Base-by-base conservation (phyloP, 2,797 vertebrate genomes). In the Ctenopoma kingsleyae region DNA sequence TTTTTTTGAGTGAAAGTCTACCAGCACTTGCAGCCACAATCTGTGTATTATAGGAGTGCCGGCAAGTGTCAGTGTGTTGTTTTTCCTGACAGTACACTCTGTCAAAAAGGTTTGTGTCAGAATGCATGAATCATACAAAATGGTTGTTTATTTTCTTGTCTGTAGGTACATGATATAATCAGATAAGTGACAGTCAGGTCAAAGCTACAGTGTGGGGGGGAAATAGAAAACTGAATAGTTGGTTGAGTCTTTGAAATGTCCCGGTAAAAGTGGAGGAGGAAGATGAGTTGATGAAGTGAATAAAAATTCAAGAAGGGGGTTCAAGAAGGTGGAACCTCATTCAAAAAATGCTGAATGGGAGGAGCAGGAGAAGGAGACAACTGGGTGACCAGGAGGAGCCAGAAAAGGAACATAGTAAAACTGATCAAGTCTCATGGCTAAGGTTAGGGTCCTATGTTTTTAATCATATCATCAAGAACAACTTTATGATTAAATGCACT, bases 91-190 rank as follows among this genome's bases (percentile, higher is more conserved):
- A 44, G 46, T 55, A 44, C n/a, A 10, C 30, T 22, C 23, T 62
- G 46, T 69, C 59, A 76, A 32, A 62, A 6, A 16, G 23, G 52
- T 82, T 78, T 82, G 64, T 64, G 19, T 23, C 48, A 59, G 48
- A 74, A 49, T 44, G 64, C 19, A 66, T 79, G 41, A 64, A 72
- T 59, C 43, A 23, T 55, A n/a, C 62, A 53, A n/a, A 54, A 50
- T 43, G 25, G 38, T 50, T 0, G 8, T 64, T 49, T 60, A 72
- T 78, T 41, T 57, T 8, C 11, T 16, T 55, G 51, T 50, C 49
- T 59, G 64, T 60, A 17, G 32, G 51, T 55, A 51, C 19, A 50
- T 60, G 52, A 63, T 67, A 27, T 44, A 53, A 80, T 76, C 67
- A 48, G 65, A 74, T 59, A 65, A 68, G 44, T 52, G 62, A 49